Evolutionary conservation across 2,797 vertebrate species (phyloP), one percentile per base, ranked within the genome.

Genomic region (Scleropages formosus): DNA sequence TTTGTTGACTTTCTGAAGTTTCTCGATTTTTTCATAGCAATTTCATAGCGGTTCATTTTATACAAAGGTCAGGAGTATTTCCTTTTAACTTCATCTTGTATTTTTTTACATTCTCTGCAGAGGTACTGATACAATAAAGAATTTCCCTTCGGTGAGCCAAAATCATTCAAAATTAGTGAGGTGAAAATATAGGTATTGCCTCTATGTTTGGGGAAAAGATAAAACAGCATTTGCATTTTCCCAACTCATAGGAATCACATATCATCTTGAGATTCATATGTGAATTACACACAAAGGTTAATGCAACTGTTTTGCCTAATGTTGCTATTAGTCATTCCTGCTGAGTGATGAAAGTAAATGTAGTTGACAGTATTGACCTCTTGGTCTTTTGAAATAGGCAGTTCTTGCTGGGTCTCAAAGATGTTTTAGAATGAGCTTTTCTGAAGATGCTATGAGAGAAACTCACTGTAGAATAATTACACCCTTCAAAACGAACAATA

Each of bases 61-160:
- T 39, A 39, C 2, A 39, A 39, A 39, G 31, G 31, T 39, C 31
- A 6, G 31, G 31, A 39, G 39, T 6, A 6, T 39, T 39, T 39
- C 31, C 31, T 39, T 65, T 65, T 39, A 9, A 8, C 46, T 46
- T 73, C 24, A 39, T 51, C 0, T 53, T 53, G 31, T 11, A 26
- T 26, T 74, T 74, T 62, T 65, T 74, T 65, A 65, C 31, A 24
- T 11, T 7, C 73, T 74, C 74, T 27, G 51, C 73, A 56, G 72
- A 74, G 73, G 53, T 75, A 31, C 69, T 72, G 27, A 62, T 59
- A 62, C 31, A 64, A 62, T 77, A 72, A 66, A 62, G 39, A 61
- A 46, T 77, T 51, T 56, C 49, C 64, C 15, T 60, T 20, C 47
- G 73, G 67, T 73, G 70, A 77, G 66, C 31, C 63, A 60, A 73